Conservation (phyloP, 2,113 vertebrate species). For the Tychaedon coryphoeus region DNA sequence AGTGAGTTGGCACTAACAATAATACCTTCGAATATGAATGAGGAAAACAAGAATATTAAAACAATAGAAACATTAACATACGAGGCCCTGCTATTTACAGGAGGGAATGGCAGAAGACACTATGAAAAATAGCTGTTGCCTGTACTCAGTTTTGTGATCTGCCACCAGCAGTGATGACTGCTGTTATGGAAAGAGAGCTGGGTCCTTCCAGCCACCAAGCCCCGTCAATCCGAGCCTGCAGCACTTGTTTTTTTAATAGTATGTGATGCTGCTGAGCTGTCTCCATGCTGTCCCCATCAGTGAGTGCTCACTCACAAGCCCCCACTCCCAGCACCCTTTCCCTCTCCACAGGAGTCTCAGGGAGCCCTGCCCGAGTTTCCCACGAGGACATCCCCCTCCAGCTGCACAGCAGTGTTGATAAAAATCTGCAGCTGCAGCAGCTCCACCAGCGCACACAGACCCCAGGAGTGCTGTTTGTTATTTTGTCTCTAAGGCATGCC, state of each 20-base stretch:
- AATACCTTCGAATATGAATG: conserved; percentile 80
- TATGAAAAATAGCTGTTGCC: conserved; percentile 38
- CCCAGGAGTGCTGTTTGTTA: background rate
- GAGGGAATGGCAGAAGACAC: conserved; percentile 46
- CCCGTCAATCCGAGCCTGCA: background rate
- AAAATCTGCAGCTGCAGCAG: background rate
- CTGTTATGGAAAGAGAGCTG: background rate
- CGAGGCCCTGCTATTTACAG: conserved; percentile 37
- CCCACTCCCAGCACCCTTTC: background rate
- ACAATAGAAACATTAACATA: conserved; percentile 81
- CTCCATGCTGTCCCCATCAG: background rate
- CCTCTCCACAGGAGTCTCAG: background rate
- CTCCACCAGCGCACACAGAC: fast-evolving
- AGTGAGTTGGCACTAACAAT: conserved; percentile 77
- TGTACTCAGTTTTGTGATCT: background rate
- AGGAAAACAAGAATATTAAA: conserved; percentile 78
- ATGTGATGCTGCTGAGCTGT: background rate
- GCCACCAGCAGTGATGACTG: background rate
- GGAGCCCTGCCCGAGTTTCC: fast-evolving
- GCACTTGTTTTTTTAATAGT: background rate
- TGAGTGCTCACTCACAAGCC: background rate
- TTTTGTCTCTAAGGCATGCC: fast-evolving
- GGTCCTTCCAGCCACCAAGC: background rate
- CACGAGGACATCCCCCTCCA: fast-evolving
- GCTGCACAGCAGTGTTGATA: background rate